phyloP scores from a whole-genome alignment of 2,888 invertebrate species.

The Adelphocoris suturalis region DNA sequence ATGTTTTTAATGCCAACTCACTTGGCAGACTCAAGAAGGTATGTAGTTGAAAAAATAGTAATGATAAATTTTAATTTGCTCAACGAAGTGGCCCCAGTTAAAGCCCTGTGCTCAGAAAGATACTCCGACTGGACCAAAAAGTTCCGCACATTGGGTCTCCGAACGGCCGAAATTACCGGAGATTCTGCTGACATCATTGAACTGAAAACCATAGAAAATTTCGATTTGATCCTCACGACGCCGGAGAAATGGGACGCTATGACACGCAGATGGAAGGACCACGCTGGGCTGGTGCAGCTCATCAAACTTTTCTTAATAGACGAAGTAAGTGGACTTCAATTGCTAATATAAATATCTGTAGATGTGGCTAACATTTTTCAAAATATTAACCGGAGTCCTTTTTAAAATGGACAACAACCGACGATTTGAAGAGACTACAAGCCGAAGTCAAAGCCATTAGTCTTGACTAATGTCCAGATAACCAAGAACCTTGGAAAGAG shows the following conservation, averaged over 20 bases:
- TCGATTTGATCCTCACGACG: conserved; percentile 87
- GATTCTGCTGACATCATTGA: conserved; percentile 85
- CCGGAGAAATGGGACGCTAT: conserved; percentile 93
- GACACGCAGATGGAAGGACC: conserved; percentile 87
- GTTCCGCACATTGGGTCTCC: conserved; percentile 82
- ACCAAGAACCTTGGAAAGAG: no score
- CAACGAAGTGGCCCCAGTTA: conserved; percentile 87
- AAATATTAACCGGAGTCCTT: no score
- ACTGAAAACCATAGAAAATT: conserved; percentile 78
- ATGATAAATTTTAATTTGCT: no score
- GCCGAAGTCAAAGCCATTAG: no score
- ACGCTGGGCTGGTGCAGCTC: conserved; percentile 82
- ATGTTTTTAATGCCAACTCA: no score
- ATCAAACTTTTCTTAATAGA: conserved; percentile 87
- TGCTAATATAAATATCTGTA: neutral
- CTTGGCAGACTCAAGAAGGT: no score
- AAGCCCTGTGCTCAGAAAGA: conserved; percentile 87
- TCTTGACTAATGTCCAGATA: no score
- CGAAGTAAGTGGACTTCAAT: conserved; percentile 80
- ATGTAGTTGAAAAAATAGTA: no score
- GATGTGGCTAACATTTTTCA: neutral
- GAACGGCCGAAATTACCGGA: conserved; percentile 87
- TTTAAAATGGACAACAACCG: no score
- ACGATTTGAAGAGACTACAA: no score
- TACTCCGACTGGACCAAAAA: conserved; percentile 86